Base-by-base conservation (phyloP, 2,797 vertebrate genomes). In the Halcyon chelicuti region DNA sequence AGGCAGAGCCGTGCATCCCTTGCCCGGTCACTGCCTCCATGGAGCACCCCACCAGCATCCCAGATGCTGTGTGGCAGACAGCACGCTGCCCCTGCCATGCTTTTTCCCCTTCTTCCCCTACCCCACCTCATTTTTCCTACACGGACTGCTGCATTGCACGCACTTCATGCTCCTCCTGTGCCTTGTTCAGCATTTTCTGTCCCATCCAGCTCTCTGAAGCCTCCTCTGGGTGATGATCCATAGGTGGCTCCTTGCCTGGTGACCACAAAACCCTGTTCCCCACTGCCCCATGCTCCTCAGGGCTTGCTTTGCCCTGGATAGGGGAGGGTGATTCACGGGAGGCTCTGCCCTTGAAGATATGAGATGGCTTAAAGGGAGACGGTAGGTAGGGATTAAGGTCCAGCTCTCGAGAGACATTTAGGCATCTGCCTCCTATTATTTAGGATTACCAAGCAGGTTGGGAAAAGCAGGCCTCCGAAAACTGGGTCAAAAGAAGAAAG, bases 281-380 rank as follows among this genome's bases (percentile, higher is more conserved):
- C 40, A 70, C 15, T 5, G 2, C 37, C 3, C 29, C 0, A 0
- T 2, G 6, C 13, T 20, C 28, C 44, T 63, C 57, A 46, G 15
- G 26, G 22, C 40, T 63, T 5, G 4, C 78, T 88, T 81, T 89
- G 3, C 23, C 35, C 51, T 33, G 83, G 37, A 6, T 6, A 14
- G 21, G 23, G 54, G 28, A 39, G 40, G 42, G 26, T 15, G 39
- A 62, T 54, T 22, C 31, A 4, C 0, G 0, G 33, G 37, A 83
- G 9, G 11, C n/a, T 90, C 58, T 17, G 55, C 40, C 15, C n/a
- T 75, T 47, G 42, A 61, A 77, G 66, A 12, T 5, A 0, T 39
- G 51, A 62, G 39, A 15, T 0, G 0, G 12, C 17, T 90, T 66
- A 65, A 21, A n/a, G 16, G 25, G 52, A 80, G 6, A 7, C 49